phyloP scores from a whole-genome alignment of 2,113 vertebrate genomes.

The Cinclus mexicanus region DNA sequence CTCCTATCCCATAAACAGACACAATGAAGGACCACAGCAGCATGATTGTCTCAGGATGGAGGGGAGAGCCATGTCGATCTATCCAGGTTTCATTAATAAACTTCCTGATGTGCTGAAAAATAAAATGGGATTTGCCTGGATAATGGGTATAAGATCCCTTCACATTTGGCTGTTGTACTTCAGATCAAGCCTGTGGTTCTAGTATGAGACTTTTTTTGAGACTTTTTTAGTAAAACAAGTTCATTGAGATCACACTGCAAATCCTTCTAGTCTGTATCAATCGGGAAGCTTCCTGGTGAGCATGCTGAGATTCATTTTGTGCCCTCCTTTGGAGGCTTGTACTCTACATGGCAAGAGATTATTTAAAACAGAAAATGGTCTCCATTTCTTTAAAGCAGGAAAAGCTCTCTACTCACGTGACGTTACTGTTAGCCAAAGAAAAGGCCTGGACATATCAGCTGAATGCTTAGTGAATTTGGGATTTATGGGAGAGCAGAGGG shows the following conservation, averaged over 20 bases:
- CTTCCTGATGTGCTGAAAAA: slow-evolving; percentile 80
- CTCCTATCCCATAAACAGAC: slow-evolving; percentile 77
- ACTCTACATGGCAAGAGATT: neutral
- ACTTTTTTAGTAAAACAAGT: neutral
- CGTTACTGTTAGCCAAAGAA: neutral
- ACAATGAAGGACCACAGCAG: slow-evolving; percentile 81
- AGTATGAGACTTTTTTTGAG: neutral
- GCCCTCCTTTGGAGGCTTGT: neutral
- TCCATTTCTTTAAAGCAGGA: neutral
- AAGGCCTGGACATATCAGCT: neutral
- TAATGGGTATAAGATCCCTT: neutral
- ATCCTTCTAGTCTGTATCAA: neutral
- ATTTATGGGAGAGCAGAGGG: neutral
- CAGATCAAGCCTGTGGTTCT: neutral
- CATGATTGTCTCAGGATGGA: slow-evolving; percentile 68
- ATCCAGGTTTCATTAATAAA: slow-evolving; percentile 88
- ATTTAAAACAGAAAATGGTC: neutral
- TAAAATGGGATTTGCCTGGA: neutral
- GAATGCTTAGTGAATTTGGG: neutral
- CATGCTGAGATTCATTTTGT: neutral
- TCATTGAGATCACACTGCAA: neutral
- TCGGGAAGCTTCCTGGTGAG: neutral
- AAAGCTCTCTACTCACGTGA: neutral
- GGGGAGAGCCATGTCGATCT: slow-evolving; percentile 60
- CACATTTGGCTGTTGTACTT: neutral